These are phyloP conservation scores for Gila orcuttii DNA, from an alignment of 2,113 vertebrate species.

Conservation along the genomic window DNA sequence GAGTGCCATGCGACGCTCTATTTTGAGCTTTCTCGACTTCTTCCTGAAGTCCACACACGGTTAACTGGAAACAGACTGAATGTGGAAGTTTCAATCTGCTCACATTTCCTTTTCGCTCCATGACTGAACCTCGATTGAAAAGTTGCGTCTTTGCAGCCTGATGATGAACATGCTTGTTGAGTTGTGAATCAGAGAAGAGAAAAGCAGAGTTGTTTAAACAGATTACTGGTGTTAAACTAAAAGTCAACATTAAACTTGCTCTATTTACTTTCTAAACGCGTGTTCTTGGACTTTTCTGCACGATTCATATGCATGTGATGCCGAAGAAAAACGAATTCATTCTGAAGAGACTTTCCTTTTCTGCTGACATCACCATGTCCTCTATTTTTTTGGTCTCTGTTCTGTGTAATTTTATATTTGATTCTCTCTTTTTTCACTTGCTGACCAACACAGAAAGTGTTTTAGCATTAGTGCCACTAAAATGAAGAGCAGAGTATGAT, in stretches of 20 bases:
- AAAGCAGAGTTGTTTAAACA: background rate
- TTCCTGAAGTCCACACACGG: slow-evolving; percentile 12
- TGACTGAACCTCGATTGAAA: slow-evolving; percentile 20
- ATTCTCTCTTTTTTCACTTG: no score
- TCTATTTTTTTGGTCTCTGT: no score
- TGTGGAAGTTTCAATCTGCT: slow-evolving; percentile 18
- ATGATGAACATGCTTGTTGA: background rate
- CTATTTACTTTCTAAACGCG: background rate
- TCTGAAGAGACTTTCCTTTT: no score
- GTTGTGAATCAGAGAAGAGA: slow-evolving; percentile 23
- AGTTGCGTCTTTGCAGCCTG: background rate
- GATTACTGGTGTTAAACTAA: background rate
- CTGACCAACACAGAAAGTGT: no score
- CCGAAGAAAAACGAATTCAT: no score
- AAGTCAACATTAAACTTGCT: background rate
- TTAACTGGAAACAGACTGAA: slow-evolving; percentile 42
- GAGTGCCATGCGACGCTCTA: slow-evolving; percentile 30
- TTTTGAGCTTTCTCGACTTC: slow-evolving; percentile 13
- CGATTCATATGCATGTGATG: background rate
- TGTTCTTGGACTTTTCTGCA: background rate
- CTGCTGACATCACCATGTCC: no score
- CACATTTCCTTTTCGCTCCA: background rate
- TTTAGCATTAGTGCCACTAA: no score
- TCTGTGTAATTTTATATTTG: no score
- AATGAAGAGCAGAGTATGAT: no score